A percentile compares a stretch with the other conserved stretches of the same genome.
phyloP scores from a whole-genome alignment of 2,888 invertebrate genomes.

The Germaria angustata region DNA sequence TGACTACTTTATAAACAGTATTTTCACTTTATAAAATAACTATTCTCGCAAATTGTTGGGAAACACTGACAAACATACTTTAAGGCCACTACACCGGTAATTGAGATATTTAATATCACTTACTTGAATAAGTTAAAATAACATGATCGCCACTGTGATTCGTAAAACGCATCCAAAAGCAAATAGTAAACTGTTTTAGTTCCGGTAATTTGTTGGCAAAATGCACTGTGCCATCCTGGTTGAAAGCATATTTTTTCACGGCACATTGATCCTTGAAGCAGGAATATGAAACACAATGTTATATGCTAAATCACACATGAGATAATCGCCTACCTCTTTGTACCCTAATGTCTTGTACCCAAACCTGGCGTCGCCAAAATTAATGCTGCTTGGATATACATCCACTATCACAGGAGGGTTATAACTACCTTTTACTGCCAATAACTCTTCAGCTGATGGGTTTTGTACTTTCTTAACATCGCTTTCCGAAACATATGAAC shows the following conservation, averaged over 20 bases:
- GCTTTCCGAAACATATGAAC: conserved; percentile 29
- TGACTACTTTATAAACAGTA: too few species aligned
- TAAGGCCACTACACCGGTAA: not conserved
- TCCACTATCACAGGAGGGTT: conserved; percentile 42
- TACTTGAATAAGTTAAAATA: conserved; percentile 90
- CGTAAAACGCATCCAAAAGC: conserved; percentile 90
- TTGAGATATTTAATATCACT: conserved; percentile 74
- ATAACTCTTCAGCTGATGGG: conserved; percentile 37
- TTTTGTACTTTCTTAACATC: conserved; percentile 45
- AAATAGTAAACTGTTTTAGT: conserved; percentile 90
- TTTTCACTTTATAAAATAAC: too few species aligned
- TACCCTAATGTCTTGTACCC: conserved; percentile 68
- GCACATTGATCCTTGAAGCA: conserved; percentile 82
- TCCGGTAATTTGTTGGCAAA: conserved; percentile 87
- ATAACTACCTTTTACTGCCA: conserved; percentile 58
- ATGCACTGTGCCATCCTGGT: conserved; percentile 85
- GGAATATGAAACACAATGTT: conserved; percentile 11
- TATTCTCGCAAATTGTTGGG: not conserved
- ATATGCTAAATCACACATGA: not conserved
- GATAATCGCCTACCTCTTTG: conserved; percentile 67
- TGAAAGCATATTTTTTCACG: conserved; percentile 85
- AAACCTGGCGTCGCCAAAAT: conserved; percentile 66
- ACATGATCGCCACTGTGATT: conserved; percentile 92
- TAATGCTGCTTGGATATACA: conserved; percentile 33
- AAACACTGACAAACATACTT: not conserved